A percentile compares a stretch with the other conserved stretches of the same genome.
Conservation (phyloP, 92 coral and sea anemone species). For the Epizoanthus fatuus region DNA sequence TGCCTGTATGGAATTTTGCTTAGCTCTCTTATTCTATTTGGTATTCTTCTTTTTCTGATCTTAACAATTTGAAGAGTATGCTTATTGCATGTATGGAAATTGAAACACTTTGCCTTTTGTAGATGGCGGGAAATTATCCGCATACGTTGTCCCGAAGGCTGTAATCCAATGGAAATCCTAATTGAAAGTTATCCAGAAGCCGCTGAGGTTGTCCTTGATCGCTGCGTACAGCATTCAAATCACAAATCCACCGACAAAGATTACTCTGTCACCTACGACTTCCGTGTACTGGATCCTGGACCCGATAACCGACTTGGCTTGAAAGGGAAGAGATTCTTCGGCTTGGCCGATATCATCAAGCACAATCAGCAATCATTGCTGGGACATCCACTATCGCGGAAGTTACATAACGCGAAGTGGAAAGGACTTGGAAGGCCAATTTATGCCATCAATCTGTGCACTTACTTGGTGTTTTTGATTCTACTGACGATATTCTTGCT, state of each 20-base stretch:
- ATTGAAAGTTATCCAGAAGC: slow-evolving; percentile 83
- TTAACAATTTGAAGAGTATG: too few relatives aligned
- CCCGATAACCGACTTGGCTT: slow-evolving; percentile 64
- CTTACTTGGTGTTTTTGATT: slow-evolving; percentile 59
- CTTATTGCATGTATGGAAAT: too few relatives aligned
- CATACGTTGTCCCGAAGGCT: slow-evolving; percentile 33
- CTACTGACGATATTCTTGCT: slow-evolving; percentile 66
- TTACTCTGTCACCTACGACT: slow-evolving; percentile 80
- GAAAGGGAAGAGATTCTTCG: slow-evolving; percentile 64
- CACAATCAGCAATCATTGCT: slow-evolving; percentile 76
- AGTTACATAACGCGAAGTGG: slow-evolving; percentile 77
- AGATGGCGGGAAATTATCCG: slow-evolving; percentile 75
- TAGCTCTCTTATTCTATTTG: too few relatives aligned
- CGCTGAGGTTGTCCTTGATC: slow-evolving; percentile 76
- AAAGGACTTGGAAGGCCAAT: slow-evolving; percentile 61
- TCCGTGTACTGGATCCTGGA: slow-evolving; percentile 83
- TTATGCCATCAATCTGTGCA: slow-evolving; percentile 52
- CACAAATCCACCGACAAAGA: slow-evolving; percentile 71
- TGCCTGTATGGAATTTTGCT: too few relatives aligned
- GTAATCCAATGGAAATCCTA: slow-evolving; percentile 67
- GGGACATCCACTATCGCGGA: slow-evolving; percentile 80
- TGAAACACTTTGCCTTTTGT: neutral
- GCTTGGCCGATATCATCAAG: slow-evolving; percentile 66
- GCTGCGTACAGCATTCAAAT: slow-evolving; percentile 65
- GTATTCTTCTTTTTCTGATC: too few relatives aligned